phyloP scores from a whole-genome alignment of 2,888 invertebrate genomes.

The Exocentrus adspersus region DNA sequence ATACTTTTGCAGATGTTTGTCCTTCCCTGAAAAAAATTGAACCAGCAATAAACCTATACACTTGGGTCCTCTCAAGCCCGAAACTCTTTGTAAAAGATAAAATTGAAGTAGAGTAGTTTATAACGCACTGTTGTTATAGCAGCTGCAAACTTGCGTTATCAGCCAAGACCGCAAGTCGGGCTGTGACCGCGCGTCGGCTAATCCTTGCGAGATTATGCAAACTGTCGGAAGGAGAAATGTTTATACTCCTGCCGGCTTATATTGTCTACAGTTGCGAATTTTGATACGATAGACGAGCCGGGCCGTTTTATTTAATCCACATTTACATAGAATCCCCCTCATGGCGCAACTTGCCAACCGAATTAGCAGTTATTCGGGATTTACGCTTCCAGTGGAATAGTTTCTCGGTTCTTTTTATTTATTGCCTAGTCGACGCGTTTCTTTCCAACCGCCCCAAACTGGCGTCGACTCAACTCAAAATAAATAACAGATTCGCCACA shows the following conservation, averaged over 20 bases:
- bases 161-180: constrained; percentile 11
- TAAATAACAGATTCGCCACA: no score
- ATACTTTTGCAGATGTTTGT: no score
- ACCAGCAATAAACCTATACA: no score
- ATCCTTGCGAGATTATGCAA: constrained; percentile 54
- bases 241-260: constrained; percentile 54
- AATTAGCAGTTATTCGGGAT: constrained; percentile 45
- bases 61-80: no score
- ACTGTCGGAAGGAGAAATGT: constrained; percentile 50
- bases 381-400: constrained; percentile 24
- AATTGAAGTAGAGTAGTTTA: background rate
- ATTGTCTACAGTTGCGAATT: constrained; percentile 54
- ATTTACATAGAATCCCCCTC: constrained; percentile 59
- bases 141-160: background rate
- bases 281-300: constrained; percentile 51
- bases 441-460: no score
- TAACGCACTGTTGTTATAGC: background rate
- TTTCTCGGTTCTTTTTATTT: constrained; percentile 7
- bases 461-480: no score
- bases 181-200: constrained; percentile 38
- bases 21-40: no score
- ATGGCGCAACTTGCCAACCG: constrained; percentile 46
- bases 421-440: background rate
- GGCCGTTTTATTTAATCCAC: constrained; percentile 56
- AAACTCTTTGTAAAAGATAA: background rate